phyloP scores from a whole-genome alignment of 2,888 invertebrate genomes.

The Tachina fera region DNA sequence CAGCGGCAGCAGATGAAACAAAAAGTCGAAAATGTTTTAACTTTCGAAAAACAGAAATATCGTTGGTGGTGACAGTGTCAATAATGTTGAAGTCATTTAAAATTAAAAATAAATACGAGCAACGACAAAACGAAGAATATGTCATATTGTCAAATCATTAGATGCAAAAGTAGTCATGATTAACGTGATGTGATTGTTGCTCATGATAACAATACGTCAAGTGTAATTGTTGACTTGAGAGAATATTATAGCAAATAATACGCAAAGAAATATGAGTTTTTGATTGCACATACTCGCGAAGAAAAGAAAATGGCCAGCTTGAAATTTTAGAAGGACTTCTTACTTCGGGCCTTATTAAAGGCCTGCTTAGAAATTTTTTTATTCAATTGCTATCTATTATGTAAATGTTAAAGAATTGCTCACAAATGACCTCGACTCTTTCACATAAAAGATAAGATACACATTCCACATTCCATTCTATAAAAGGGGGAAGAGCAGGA shows the following conservation, averaged over 20 bases:
- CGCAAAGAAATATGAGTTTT: background rate
- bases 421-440: too few relatives aligned
- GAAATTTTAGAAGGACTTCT: too few relatives aligned
- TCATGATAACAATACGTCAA: conserved; percentile 33
- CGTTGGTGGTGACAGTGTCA: conserved; percentile 71
- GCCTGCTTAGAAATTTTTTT: too few relatives aligned
- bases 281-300: background rate
- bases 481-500: too few relatives aligned
- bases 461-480: too few relatives aligned
- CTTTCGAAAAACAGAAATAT: conserved; percentile 66
- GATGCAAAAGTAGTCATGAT: conserved; percentile 69
- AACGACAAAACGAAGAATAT: conserved; percentile 59
- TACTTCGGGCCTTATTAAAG: too few relatives aligned
- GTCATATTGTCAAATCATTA: conserved; percentile 71
- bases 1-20: conserved; percentile 61
- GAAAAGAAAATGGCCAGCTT: background rate
- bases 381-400: too few relatives aligned
- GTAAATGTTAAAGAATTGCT: too few relatives aligned
- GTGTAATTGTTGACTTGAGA: conserved; percentile 33
- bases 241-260: background rate
- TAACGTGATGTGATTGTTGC: conserved; percentile 63
- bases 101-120: conserved; percentile 53
- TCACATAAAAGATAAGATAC: too few relatives aligned
- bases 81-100: conserved; percentile 61
- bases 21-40: conserved; percentile 61